Conservation (phyloP, 30 jellyfish, hydroid and myxozoan species). For the Aurelia aurita region DNA sequence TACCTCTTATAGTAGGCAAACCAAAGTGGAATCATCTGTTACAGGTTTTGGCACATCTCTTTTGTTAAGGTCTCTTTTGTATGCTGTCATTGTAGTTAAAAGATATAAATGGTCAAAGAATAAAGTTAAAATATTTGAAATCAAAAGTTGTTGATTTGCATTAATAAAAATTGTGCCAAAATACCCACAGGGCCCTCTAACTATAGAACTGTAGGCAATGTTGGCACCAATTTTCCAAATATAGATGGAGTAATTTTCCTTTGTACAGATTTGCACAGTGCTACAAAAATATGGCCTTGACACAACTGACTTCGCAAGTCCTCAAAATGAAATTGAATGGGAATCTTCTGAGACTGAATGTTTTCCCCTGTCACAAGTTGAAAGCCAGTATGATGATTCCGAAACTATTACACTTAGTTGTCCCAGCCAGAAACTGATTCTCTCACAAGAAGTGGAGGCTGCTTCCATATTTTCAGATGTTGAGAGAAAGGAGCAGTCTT, state of each 20-base stretch:
- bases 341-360: slow-evolving; percentile 33
- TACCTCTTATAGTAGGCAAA: too few relatives aligned
- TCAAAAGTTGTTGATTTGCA: not conserved
- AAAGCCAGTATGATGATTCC: not conserved
- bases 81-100: not conserved
- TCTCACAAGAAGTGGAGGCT: too few relatives aligned
- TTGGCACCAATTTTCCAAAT: not conserved
- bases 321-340: slow-evolving; percentile 54
- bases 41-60: not conserved
- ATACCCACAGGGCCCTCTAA: not conserved
- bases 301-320: not conserved
- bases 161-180: not conserved
- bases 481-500: not conserved
- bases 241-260: not conserved
- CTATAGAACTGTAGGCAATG: not conserved
- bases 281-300: slow-evolving; percentile 29
- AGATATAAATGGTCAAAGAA: not conserved
- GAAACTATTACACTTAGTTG: not conserved
- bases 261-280: slow-evolving; percentile 17
- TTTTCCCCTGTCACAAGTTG: not conserved
- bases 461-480: too few relatives aligned
- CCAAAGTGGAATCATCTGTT: not conserved
- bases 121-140: not conserved
- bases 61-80: not conserved
- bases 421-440: slow-evolving; percentile 1